A percentile compares a stretch with the other conserved stretches of the same genome.
These are phyloP conservation scores for Apis laboriosa DNA, from an alignment of 1,140 invertebrate genomes.

Conservation along the genomic window DNA sequence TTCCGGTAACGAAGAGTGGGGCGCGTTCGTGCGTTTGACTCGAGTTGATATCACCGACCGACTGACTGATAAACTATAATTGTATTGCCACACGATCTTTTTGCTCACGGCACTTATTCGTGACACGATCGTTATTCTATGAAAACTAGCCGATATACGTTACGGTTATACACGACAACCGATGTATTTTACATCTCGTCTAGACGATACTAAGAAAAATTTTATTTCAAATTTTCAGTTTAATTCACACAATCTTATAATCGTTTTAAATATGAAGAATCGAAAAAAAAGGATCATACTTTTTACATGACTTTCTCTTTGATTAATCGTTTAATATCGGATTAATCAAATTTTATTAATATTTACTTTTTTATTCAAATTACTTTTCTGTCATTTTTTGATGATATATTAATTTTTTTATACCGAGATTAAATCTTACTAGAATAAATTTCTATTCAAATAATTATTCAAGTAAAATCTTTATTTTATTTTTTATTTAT, in stretches of 20 bases:
- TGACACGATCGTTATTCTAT: neutral
- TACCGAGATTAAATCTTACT: too few relatives aligned
- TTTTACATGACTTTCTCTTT: neutral
- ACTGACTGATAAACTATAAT: constrained; percentile 69
- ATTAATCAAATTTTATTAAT: neutral
- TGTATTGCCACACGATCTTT: constrained; percentile 45
- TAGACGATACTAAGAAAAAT: neutral
- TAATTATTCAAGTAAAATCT: too few relatives aligned
- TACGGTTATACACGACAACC: constrained; percentile 25
- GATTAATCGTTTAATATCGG: too few relatives aligned
- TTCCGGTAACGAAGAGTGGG: constrained; percentile 2
- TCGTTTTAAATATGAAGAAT: too few relatives aligned
- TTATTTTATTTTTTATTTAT: too few relatives aligned
- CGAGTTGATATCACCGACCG: constrained; percentile 54
- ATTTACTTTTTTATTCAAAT: too few relatives aligned
- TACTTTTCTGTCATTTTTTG: too few relatives aligned
- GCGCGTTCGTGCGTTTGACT: constrained; percentile 31
- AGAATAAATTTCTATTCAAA: too few relatives aligned
- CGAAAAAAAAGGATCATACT: constrained; percentile 8
- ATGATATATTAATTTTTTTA: too few relatives aligned
- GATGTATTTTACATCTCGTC: neutral
- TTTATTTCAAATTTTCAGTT: neutral
- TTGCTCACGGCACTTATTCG: constrained; percentile 70
- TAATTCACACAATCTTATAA: too few relatives aligned
- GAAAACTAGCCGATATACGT: constrained; percentile 26